Evolutionary conservation across 2,113 vertebrate species (phyloP).

Genomic region (Trichomycterus rosablanca): DNA sequence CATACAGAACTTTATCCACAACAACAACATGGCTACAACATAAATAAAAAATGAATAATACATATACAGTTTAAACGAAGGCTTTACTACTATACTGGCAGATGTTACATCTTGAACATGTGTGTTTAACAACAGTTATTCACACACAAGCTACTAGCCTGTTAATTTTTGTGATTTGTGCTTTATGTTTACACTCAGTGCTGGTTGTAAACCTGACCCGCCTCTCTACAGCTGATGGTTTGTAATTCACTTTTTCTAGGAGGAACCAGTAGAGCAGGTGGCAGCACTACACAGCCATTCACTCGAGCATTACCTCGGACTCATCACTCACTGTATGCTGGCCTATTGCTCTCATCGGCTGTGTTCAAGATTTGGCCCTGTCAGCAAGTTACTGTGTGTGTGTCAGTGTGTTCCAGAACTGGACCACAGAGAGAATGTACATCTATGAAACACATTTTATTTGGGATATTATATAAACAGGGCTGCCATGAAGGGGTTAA

Average conservation of each 20-base stretch:
- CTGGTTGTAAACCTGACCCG: background rate
- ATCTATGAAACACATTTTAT: too few species aligned
- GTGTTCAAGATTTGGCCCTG: slow-evolving; percentile 58
- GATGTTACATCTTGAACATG: too few species aligned
- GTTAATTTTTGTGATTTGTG: slow-evolving; percentile 9
- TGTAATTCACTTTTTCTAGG: slow-evolving; percentile 4
- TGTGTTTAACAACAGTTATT: slow-evolving; percentile 38
- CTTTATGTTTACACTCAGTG: slow-evolving; percentile 1
- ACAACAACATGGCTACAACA: background rate
- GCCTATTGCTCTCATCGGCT: slow-evolving; percentile 70
- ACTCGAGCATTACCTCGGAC: slow-evolving; percentile 63
- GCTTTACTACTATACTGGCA: too few species aligned
- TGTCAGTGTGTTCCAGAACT: background rate
- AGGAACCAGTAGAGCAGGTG: slow-evolving; percentile 19
- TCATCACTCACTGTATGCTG: slow-evolving; percentile 69
- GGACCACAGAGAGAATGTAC: too few species aligned
- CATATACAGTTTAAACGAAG: too few species aligned
- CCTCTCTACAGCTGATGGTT: slow-evolving; percentile 17
- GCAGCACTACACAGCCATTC: slow-evolving; percentile 54
- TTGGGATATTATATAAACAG: too few species aligned
- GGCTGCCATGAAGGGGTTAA: too few species aligned
- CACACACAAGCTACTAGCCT: background rate
- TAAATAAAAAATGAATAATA: too few species aligned
- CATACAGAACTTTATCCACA: slow-evolving; percentile 52
- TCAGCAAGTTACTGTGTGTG: slow-evolving; percentile 64